Evolutionary conservation across 2,888 invertebrate species (phyloP).

Genomic region (Drosophila hamatofila): DNA sequence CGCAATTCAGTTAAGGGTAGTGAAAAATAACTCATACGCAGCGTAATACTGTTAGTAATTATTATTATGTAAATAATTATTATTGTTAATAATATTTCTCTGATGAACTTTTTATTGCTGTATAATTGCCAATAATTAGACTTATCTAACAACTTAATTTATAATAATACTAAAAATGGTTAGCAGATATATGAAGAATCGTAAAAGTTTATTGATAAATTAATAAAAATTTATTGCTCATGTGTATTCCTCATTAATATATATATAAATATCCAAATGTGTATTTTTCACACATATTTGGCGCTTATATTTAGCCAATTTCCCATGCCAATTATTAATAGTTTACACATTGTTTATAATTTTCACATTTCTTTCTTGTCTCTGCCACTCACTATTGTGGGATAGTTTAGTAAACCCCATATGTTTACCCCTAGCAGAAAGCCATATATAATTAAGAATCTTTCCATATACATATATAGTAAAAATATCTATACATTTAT

Average conservation of each 20-base stretch:
- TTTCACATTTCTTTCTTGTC: conserved; percentile 37
- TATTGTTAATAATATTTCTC: conserved; percentile 1
- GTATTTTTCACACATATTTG: conserved; percentile 43
- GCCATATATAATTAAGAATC: background rate
- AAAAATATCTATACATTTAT: background rate
- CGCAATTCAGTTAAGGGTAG: background rate
- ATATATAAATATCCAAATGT: background rate
- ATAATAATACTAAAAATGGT: conserved; percentile 6
- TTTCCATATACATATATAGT: background rate
- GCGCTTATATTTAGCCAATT: conserved; percentile 38
- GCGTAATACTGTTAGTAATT: background rate
- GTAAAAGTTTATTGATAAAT: conserved; percentile 29
- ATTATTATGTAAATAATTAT: background rate
- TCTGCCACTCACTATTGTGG: conserved; percentile 16
- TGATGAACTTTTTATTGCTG: conserved; percentile 1
- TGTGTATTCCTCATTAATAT: background rate
- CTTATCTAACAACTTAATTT: conserved; percentile 12
- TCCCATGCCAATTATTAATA: conserved; percentile 43
- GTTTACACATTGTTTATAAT: conserved; percentile 57
- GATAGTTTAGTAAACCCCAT: background rate
- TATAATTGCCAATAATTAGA: conserved; percentile 19
- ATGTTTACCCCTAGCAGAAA: background rate
- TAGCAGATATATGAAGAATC: conserved; percentile 9
- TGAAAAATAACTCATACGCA: conserved; percentile 7
- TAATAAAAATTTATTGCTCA: conserved; percentile 13